Conservation (phyloP, 2,888 invertebrate genomes). For the Leptinotarsa tumamoca region DNA sequence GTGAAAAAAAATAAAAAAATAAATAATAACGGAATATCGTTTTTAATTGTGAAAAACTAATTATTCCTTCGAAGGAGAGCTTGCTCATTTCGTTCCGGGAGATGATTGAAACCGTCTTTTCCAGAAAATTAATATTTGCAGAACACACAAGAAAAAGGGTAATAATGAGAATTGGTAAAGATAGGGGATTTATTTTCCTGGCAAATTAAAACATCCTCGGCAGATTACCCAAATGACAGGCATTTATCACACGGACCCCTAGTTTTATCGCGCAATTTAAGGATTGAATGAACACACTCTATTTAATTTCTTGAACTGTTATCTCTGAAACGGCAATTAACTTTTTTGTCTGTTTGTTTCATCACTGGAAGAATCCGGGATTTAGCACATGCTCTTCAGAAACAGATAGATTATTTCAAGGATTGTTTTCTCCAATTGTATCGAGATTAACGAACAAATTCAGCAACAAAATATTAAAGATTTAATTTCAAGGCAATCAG, state of each 20-base stretch:
- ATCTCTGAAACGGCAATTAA: constrained; percentile 53
- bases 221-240: constrained; percentile 57
- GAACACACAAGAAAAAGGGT: constrained; percentile 13
- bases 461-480: too few relatives aligned
- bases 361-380: constrained; percentile 34
- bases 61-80: not conserved
- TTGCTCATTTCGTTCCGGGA: not conserved
- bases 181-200: constrained; percentile 54
- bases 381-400: not conserved
- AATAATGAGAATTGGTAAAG: constrained; percentile 31
- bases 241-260: constrained; percentile 55
- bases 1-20: not conserved
- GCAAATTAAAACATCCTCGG: constrained; percentile 58
- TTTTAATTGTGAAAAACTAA: not conserved
- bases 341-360: constrained; percentile 46
- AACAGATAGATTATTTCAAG: not conserved
- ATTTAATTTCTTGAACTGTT: constrained; percentile 56
- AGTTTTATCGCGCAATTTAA: constrained; percentile 56
- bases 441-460: too few relatives aligned
- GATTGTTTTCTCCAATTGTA: too few relatives aligned
- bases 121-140: not conserved
- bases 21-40: not conserved
- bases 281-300: constrained; percentile 54
- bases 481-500: too few relatives aligned
- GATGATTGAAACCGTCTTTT: not conserved